Base-by-base conservation (phyloP, 1,140 invertebrate genomes). In the Oppia nitens region DNA sequence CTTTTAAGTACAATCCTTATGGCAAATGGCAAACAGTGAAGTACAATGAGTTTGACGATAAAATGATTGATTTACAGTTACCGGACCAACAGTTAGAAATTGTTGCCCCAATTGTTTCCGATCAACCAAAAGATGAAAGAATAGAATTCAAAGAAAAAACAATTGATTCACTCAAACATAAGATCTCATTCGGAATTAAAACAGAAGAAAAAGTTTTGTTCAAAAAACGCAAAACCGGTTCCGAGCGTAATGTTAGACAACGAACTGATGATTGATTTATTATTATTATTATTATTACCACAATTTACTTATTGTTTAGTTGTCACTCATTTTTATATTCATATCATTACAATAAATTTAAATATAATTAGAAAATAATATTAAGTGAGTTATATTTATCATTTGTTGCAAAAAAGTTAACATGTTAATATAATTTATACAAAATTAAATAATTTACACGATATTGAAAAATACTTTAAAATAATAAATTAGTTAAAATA, bases 1-100 rank as follows among this genome's bases (percentile, higher is more conserved):
- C 26, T 2, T 32, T n/a, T 27, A 52, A 53, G 48, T 17, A 53
- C 29, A 24, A 59, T 14, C 57, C 50, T 53, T 53, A 25, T 17
- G 57, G 57, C 27, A 58, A 53, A 14, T 59, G 57, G 57, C 28
- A 53, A 47, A 48, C 48, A 3, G 27, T 59, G 21, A 21, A 11
- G 11, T 25, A 53, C 14, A 51, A 21, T 2, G 14, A 28, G 3
- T 50, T n/a, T 23, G 27, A 24, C 29, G 29, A 45, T 24, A 47
- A 40, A 24, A 45, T 1, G 3, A 40, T 40, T 26, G 57, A 59
- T 27, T 59, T 59, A 12, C 50, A 59, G 23, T 53, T 59, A 27
- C 57, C 57, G 11, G 26, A 59, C 11, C 6, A 20, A 2, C 21
- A 28, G 17, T 12, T 26, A n/a, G 49, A 50, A 50, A 40, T 40